phyloP scores from a whole-genome alignment of 2,888 invertebrate species.

The Heliconius sara region DNA sequence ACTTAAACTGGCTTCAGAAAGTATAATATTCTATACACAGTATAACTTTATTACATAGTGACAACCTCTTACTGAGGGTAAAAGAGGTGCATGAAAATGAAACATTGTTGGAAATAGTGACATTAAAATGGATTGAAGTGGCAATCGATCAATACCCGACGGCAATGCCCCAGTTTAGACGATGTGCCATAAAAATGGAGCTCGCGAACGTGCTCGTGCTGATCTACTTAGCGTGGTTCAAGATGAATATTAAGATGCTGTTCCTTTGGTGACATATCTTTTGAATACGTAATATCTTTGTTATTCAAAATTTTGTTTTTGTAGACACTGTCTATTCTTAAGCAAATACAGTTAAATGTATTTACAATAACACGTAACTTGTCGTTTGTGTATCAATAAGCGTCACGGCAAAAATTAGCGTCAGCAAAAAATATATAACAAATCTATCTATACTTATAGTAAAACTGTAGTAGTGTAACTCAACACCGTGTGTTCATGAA shows the following conservation, averaged over 20 bases:
- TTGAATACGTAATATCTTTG: neutral
- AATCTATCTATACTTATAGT: no score
- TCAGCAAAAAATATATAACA: no score
- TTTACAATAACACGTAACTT: no score
- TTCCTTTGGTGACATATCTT: slow-evolving; percentile 10
- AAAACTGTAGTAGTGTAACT: no score
- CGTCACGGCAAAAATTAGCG: no score
- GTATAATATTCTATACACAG: neutral
- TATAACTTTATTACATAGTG: neutral
- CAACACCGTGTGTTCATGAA: no score
- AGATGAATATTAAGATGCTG: slow-evolving; percentile 47
- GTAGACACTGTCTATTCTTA: neutral
- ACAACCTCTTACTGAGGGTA: slow-evolving; percentile 3
- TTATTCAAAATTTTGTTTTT: neutral
- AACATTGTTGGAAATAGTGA: slow-evolving; percentile 38
- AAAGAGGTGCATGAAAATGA: slow-evolving; percentile 29
- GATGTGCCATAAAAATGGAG: slow-evolving; percentile 58
- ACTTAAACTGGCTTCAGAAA: slow-evolving; percentile 1
- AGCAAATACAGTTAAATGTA: no score
- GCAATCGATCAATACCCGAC: slow-evolving; percentile 61
- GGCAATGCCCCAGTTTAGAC: slow-evolving; percentile 59
- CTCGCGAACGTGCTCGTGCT: slow-evolving; percentile 46
- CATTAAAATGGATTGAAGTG: slow-evolving; percentile 38
- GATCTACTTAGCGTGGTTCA: slow-evolving; percentile 46
- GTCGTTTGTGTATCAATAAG: no score